Evolutionary conservation across 2,113 vertebrate species (phyloP).

Genomic region (Lichenostomus cassidix): DNA sequence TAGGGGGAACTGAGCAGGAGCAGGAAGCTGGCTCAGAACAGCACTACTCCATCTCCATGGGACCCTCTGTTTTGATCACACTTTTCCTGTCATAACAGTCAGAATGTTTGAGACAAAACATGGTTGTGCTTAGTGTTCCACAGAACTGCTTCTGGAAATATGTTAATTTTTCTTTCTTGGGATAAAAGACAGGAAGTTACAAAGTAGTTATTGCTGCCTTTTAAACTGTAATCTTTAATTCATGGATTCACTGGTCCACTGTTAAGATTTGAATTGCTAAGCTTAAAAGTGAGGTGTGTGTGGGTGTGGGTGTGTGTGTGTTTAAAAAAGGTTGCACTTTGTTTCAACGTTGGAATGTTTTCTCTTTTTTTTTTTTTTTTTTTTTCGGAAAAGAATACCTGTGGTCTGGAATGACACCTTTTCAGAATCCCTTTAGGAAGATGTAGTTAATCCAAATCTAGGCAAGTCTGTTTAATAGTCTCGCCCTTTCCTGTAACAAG

Average conservation of each 20-base stretch:
- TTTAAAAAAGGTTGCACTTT: fast-evolving
- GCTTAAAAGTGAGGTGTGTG: neutral
- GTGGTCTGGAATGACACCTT: neutral
- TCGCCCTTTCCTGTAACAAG: neutral
- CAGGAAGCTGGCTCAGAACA: neutral
- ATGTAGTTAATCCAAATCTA: neutral
- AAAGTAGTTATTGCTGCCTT: neutral
- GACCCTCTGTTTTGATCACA: neutral
- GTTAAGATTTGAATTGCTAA: neutral
- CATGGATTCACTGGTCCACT: neutral
- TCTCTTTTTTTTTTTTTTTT: neutral
- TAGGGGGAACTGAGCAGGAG: no score
- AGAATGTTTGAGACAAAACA: neutral
- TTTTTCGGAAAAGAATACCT: neutral
- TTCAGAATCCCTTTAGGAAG: neutral
- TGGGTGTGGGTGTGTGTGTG: neutral
- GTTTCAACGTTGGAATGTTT: neutral
- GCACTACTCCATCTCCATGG: neutral
- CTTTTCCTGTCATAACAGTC: neutral
- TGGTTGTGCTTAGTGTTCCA: neutral
- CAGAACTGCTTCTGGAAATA: neutral
- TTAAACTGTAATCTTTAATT: neutral
- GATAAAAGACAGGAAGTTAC: neutral
- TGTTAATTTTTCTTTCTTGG: neutral
- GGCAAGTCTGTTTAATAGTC: neutral